Evolutionary conservation across 2,888 invertebrate genomes (phyloP).

Genomic region (Polia nebulosa): DNA sequence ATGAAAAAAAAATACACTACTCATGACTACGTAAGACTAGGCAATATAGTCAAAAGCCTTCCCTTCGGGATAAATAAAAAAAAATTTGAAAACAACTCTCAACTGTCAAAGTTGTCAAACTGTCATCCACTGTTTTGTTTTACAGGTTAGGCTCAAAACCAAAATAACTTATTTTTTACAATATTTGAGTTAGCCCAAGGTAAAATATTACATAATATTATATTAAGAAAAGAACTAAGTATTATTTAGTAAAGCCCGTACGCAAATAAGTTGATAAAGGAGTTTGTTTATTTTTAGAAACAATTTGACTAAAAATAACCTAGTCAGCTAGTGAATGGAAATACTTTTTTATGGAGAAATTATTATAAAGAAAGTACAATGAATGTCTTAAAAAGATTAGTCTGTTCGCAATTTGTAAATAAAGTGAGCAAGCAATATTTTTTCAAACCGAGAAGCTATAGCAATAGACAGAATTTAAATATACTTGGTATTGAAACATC

Average conservation of each 20-base stretch:
- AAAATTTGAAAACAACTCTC: no score
- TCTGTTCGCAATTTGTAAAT: conserved; percentile 26
- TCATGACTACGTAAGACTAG: neutral
- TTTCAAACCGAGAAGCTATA: conserved; percentile 32
- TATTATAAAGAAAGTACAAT: conserved; percentile 23
- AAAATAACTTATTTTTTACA: conserved; percentile 1
- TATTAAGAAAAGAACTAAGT: neutral
- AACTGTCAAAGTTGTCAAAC: neutral
- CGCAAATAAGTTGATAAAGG: no score
- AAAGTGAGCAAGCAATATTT: conserved; percentile 38
- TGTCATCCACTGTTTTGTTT: neutral
- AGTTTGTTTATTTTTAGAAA: conserved; percentile 35
- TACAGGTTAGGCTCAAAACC: conserved; percentile 1
- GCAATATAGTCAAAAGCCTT: neutral
- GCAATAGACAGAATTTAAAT: conserved; percentile 38
- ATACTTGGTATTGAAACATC: conserved; percentile 99
- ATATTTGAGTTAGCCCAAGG: neutral
- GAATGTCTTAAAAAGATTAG: conserved; percentile 39
- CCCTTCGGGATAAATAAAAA: neutral
- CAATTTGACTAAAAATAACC: conserved; percentile 24
- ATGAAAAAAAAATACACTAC: no score
- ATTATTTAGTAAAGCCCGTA: neutral
- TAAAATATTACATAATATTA: neutral
- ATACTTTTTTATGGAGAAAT: neutral
- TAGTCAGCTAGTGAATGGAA: conserved; percentile 11